These are phyloP conservation scores for Paramormyrops hopkinsi DNA, from an alignment of 2,797 vertebrate species.

Conservation along the genomic window DNA sequence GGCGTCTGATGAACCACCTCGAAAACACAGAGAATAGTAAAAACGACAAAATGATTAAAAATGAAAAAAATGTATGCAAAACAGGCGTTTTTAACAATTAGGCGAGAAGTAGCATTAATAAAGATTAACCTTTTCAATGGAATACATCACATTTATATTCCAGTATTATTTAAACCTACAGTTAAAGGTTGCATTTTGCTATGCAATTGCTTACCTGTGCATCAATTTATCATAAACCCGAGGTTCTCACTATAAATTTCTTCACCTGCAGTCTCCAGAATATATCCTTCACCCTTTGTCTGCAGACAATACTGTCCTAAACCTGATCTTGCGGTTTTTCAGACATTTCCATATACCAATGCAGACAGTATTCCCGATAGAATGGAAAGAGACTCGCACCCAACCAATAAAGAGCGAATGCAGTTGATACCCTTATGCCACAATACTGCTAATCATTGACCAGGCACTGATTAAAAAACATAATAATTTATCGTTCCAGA, in stretches of 20 bases:
- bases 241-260: constrained; percentile 75
- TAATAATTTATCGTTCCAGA: constrained; percentile 44
- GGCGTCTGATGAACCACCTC: constrained; percentile 59
- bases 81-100: constrained; percentile 39
- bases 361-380: constrained; percentile 98
- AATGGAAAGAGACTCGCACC: constrained; percentile 84
- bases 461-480: constrained; percentile 50
- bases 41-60: constrained; percentile 44
- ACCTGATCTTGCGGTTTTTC: constrained; percentile 96
- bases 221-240: constrained; percentile 93
- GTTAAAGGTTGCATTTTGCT: constrained; percentile 87
- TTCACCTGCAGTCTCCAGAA: constrained; percentile 77
- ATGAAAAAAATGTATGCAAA: constrained; percentile 43
- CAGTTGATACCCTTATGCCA: constrained; percentile 71
- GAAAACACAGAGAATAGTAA: constrained; percentile 49
- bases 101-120: constrained; percentile 62
- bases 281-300: constrained; percentile 98
- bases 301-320: constrained; percentile 93
- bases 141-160: constrained; percentile 79
- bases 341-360: constrained; percentile 90
- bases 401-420: constrained; percentile 93
- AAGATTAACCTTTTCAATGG: constrained; percentile 67
- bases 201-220: constrained; percentile 96
- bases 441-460: constrained; percentile 68
- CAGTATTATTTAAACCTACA: constrained; percentile 70